Percentiles rank a stretch among this genome's conserved stretches.
phyloP scores from a whole-genome alignment of 2,888 invertebrate genomes.

The Acrobasis suavella region DNA sequence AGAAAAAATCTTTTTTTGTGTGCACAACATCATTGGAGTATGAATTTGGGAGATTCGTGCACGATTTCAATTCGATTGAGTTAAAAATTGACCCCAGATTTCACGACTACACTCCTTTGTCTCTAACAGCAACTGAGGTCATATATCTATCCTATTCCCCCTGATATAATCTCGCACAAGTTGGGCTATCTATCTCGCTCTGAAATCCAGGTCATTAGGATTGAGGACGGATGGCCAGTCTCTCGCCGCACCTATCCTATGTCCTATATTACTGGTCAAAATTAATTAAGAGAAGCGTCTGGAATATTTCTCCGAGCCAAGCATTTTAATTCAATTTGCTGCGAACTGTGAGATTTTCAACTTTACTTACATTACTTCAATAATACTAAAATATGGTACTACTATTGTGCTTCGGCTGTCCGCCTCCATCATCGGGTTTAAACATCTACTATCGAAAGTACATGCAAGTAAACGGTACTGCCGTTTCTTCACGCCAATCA shows the following conservation, averaged over 20 bases:
- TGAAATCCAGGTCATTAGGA: slow-evolving; percentile 48
- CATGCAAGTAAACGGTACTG: too few relatives aligned
- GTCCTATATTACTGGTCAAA: slow-evolving; percentile 14
- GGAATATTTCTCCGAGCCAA: slow-evolving; percentile 4
- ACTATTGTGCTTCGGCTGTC: too few relatives aligned
- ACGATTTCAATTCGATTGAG: too few relatives aligned
- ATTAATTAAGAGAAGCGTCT: slow-evolving; percentile 19
- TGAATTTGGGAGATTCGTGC: too few relatives aligned
- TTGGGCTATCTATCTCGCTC: slow-evolving; percentile 35
- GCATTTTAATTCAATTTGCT: background rate
- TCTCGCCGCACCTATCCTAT: slow-evolving; percentile 18
- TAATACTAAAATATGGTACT: too few relatives aligned
- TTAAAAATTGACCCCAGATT: background rate
- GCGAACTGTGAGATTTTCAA: background rate
- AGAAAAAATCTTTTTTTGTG: too few relatives aligned
- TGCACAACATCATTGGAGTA: too few relatives aligned
- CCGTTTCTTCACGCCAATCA: too few relatives aligned
- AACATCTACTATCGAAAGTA: too few relatives aligned
- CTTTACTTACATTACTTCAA: too few relatives aligned
- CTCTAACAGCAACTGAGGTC: background rate
- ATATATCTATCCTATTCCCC: slow-evolving; percentile 6
- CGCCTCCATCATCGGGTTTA: too few relatives aligned
- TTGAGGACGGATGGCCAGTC: slow-evolving; percentile 34
- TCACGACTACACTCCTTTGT: slow-evolving; percentile 6
- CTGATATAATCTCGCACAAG: slow-evolving; percentile 14